Base-by-base conservation (phyloP, 1,140 invertebrate genomes). In the Hydropsyche tenuis region DNA sequence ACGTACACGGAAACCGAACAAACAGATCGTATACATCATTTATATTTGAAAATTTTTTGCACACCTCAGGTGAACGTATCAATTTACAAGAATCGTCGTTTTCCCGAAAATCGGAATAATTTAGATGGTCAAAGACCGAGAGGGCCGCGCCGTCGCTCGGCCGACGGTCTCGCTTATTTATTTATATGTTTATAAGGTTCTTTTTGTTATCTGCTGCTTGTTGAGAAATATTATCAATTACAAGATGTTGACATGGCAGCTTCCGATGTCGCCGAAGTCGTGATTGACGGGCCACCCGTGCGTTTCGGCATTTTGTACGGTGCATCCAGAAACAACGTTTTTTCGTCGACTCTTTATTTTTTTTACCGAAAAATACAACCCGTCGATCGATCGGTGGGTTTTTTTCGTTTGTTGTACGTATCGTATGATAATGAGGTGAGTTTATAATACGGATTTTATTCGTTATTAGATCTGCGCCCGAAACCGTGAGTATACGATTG, bases 201-300 rank as follows among this genome's bases (percentile, higher is more conserved):
- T n/a, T n/a, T n/a, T n/a, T n/a, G n/a, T n/a, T n/a, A n/a, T n/a
- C n/a, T n/a, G n/a, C n/a, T n/a, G n/a, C n/a, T n/a, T n/a, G n/a
- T n/a, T n/a, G n/a, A 62, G 22, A 62, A 65, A 65, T 65, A 65
- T 65, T 65, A 65, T 65, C 63, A 65, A 65, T 65, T 65, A 65
- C 63, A 65, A 12, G 63, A 65, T 43, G 63, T 65, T 7, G 63
- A 65, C 63, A 65, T 65, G 63, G 63, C 63, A 65, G 63, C 63
- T 65, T 45, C 64, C 37, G 42, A 42, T 43, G n/a, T n/a, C n/a
- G n/a, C n/a, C n/a, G n/a, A n/a, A 25, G 56, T 46, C 60, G 63
- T 75, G 74, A 75, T 75, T 75, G 74, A 75, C 69, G 51, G 69
- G 46, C 56, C 25, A 37, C 68, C 63, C 69, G 56, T 48, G 62